Evolutionary conservation across 2,888 invertebrate species (phyloP).

Genomic region (Microplitis manilae): DNA sequence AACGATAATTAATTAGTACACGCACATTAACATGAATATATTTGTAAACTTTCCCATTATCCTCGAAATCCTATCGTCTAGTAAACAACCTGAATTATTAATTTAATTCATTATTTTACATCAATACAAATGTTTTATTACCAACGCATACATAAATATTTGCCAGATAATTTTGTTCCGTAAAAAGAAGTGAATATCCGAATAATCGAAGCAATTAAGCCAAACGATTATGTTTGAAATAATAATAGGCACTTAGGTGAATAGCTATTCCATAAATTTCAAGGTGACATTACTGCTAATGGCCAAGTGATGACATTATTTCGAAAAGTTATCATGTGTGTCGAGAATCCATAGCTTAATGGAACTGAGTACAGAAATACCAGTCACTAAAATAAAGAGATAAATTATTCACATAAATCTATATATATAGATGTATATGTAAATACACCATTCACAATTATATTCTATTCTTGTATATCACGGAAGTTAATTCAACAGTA

Average conservation of each 20-base stretch:
- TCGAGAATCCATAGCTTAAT: background rate
- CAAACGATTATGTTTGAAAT: too few relatives aligned
- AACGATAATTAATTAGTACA: background rate
- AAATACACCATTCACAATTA: background rate
- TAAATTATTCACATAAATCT: background rate
- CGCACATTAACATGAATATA: background rate
- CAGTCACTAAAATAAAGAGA: background rate
- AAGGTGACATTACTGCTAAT: background rate
- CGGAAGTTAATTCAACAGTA: conserved; percentile 10
- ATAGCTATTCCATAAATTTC: background rate
- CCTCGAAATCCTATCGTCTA: background rate
- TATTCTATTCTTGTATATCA: conserved; percentile 9
- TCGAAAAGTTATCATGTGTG: background rate
- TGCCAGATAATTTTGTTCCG: too few relatives aligned
- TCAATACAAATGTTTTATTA: too few relatives aligned
- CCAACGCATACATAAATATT: too few relatives aligned
- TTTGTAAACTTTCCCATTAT: background rate
- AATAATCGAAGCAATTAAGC: too few relatives aligned
- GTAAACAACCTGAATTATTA: background rate
- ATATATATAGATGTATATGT: background rate
- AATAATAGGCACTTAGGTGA: background rate
- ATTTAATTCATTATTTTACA: background rate
- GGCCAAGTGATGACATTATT: background rate
- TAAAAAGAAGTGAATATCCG: too few relatives aligned
- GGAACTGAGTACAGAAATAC: background rate